A percentile compares a stretch with the other conserved stretches of the same genome.
Conservation (phyloP, 2,113 vertebrate species). For the Psilopogon haemacephalus region DNA sequence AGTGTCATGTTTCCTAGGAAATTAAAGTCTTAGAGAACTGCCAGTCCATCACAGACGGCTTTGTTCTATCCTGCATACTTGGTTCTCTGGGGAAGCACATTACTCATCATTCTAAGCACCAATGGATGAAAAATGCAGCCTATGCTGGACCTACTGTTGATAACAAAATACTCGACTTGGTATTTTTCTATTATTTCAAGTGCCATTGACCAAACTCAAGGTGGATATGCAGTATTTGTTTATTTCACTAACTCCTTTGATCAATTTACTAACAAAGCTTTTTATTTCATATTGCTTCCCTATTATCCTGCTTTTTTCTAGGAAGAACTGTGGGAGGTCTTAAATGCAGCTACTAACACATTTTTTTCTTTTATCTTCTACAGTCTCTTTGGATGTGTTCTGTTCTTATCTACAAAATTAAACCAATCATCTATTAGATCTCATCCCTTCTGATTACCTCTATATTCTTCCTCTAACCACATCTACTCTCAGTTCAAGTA, state of each 20-base stretch:
- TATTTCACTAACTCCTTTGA: not conserved
- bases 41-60: not conserved
- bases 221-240: not conserved
- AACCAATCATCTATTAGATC: not conserved
- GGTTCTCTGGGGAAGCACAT: not conserved
- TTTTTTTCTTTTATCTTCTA: not conserved
- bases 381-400: not conserved
- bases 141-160: not conserved
- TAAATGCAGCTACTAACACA: not conserved
- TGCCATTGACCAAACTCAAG: not conserved
- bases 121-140: not conserved
- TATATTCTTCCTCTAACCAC: not conserved
- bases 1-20: conserved; percentile 55
- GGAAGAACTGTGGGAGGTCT: not conserved
- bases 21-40: conserved; percentile 30
- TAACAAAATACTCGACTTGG: not conserved
- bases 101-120: not conserved
- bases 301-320: not conserved
- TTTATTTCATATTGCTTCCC: not conserved
- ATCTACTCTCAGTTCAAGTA: not conserved
- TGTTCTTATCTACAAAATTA: not conserved
- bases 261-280: not conserved
- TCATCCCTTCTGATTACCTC: not conserved
- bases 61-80: not conserved
- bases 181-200: not conserved